Base-by-base conservation (phyloP, 2,113 vertebrate genomes). In the Carassius auratus region DNA sequence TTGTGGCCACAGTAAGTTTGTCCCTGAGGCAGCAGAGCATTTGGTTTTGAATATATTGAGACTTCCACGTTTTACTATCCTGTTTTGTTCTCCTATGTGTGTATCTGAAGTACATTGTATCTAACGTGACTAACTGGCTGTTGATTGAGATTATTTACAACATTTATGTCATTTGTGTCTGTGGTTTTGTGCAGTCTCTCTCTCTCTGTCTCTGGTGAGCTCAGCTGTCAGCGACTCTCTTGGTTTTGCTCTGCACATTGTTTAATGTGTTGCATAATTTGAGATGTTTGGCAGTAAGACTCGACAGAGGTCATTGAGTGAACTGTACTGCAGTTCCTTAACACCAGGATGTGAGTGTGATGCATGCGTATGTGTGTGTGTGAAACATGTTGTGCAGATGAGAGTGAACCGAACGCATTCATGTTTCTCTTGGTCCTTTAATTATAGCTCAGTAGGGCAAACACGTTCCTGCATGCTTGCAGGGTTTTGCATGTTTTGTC, bases 241-340 rank as follows among this genome's bases (percentile, higher is more conserved):
- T 21, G 38, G 45, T 74, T 45, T 75, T 19, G 79, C 26, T 48
- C 23, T 55, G 45, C 48, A 57, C 69, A 74, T 76, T 86, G 87
- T 87, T 89, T 88, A 82, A 82, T 42, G 36, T 85, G 88, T 91
- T 91, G 74, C 89, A 75, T 90, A 90, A 91, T 91, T 76, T 85
- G 84, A 48, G 73, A 52, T 50, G 66, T 87, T 78, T 77, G 76
- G 86, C 71, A 84, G 55, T 42, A 12, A n/a, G 10, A 8, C 59
- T 80, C 69, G 9, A n/a, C 61, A 55, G 42, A 17, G 59, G 76
- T 30, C 76, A 23, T 48, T 33, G 73, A 86, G 86, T 6, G 42
- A 80, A 81, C 76, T 74, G 81, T 62, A 62, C 26, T 83, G 17
- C 78, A 85, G 15, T 30, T 76, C 66, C 57, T 38, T 23, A 38